These are phyloP conservation scores for Lepidonotus clava DNA, from an alignment of 2,888 invertebrate species.

Conservation along the genomic window DNA sequence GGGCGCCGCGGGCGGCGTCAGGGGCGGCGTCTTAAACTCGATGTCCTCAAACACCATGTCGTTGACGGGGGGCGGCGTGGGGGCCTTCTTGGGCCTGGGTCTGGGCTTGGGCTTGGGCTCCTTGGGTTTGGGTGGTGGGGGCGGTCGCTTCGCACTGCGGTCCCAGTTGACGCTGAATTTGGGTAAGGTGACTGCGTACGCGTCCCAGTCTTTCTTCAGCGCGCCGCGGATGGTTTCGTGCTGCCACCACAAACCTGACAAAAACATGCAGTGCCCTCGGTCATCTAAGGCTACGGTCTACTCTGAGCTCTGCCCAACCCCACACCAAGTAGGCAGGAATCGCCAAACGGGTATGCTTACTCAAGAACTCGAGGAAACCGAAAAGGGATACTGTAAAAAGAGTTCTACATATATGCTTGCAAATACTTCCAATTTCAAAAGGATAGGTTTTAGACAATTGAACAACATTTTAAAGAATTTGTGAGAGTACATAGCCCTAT, in stretches of 20 bases:
- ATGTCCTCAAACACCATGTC: conserved; percentile 57
- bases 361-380: too few species aligned
- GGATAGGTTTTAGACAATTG: too few species aligned
- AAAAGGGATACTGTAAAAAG: too few species aligned
- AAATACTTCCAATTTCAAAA: too few species aligned
- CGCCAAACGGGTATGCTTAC: too few species aligned
- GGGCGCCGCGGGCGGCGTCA: conserved; percentile 11
- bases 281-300: too few species aligned
- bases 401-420: too few species aligned
- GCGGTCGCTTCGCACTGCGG: conserved; percentile 50
- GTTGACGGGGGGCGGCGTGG: not conserved
- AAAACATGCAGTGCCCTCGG: conserved; percentile 40
- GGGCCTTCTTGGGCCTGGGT: not conserved
- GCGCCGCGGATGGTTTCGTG: not conserved
- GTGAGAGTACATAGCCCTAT: too few species aligned
- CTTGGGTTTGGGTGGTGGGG: conserved; percentile 40
- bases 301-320: too few species aligned
- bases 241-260: conserved; percentile 53
- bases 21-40: conserved; percentile 55
- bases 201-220: conserved; percentile 48
- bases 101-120: conserved; percentile 43
- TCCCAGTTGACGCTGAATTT: conserved; percentile 55
- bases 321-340: too few species aligned
- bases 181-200: conserved; percentile 17
- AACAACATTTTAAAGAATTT: too few species aligned